Evolutionary conservation across 1,140 invertebrate species (phyloP), one percentile per base, ranked within the genome.

Genomic region (Tribolium castaneum): DNA sequence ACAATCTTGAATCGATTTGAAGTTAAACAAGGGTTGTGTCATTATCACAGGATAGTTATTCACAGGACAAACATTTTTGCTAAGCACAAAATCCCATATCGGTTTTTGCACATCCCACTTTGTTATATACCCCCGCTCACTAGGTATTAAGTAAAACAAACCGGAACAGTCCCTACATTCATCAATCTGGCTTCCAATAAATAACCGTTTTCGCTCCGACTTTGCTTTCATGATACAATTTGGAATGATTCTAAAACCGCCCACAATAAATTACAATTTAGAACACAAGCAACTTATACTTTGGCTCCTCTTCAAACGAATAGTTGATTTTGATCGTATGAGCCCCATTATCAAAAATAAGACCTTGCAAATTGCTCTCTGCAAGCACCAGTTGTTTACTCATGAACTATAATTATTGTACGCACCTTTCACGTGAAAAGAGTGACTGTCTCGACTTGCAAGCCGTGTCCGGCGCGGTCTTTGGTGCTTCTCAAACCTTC

Each of bases 221-320:
- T 99, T 99, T 0, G 97, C 97, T 90, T 99, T 99, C 91, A 98
- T 98, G 34, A 99, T 96, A 83, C 96, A 97, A 87, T 99, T 99
- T 2, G 97, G 97, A 81, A 99, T 91, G 10, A 96, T 83, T 85
- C 95, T 92, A 79, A 66, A 86, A 87, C 59, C 52, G 72, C 77
- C 76, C 77, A 6, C 1, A 78, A 80, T 45, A 49, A 66, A 50
- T 66, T 77, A 49, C 25, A 6, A 14, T 56, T 19, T n/a, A 10
- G 9, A 70, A 76, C n/a, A 51, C 45, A 75, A 6, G 35, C 13
- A 86, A 83, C 86, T 30, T 30, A 1, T 89, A 93, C 92, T 88
- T 93, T 1, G 95, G 92, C 76, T 92, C 89, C 56, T 88, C 87
- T 77, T 92, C 90, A 25, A 88, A 91, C 4, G 93, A 91, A 83